Evolutionary conservation across 1,140 invertebrate genomes (phyloP).

Genomic region (Andricus grossulariae): DNA sequence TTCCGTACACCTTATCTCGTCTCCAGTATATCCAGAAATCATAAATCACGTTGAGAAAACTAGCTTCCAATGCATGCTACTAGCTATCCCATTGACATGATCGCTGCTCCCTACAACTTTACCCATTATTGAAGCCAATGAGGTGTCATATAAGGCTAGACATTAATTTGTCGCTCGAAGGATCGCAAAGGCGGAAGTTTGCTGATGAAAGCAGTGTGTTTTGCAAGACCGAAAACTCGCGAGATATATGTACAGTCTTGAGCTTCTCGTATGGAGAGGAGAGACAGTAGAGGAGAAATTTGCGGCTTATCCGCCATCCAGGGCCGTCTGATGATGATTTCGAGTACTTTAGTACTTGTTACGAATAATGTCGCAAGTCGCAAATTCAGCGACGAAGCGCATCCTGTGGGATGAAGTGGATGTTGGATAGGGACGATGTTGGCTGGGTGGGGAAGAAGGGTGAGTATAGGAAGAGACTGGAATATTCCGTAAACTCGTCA

Average conservation of each 20-base stretch:
- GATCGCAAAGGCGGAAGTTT: constrained; percentile 50
- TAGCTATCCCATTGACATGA: constrained; percentile 25
- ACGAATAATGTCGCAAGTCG: constrained; percentile 37
- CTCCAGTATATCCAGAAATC: constrained; percentile 35
- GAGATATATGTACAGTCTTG: constrained; percentile 19
- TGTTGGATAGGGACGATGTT: constrained; percentile 37
- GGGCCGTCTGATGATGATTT: constrained; percentile 28
- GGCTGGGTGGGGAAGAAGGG: constrained; percentile 2
- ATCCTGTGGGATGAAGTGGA: constrained; percentile 46
- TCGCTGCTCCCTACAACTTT: constrained; percentile 35
- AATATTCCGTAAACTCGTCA: constrained; percentile 27
- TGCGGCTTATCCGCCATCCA: constrained; percentile 36
- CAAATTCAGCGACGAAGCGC: constrained; percentile 35
- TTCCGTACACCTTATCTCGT: too few relatives aligned
- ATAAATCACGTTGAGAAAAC: background rate
- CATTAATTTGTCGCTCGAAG: constrained; percentile 58
- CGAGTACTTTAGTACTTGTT: constrained; percentile 40
- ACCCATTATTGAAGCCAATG: constrained; percentile 53
- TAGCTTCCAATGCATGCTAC: too few relatives aligned
- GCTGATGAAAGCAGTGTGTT: constrained; percentile 59
- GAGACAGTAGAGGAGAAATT: constrained; percentile 38
- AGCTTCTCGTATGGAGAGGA: background rate
- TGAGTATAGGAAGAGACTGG: constrained; percentile 2
- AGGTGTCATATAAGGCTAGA: constrained; percentile 65
- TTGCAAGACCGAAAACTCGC: constrained; percentile 49